These are phyloP conservation scores for Pocillopora meandrina DNA, from an alignment of 92 coral and sea anemone genomes.

Conservation along the genomic window DNA sequence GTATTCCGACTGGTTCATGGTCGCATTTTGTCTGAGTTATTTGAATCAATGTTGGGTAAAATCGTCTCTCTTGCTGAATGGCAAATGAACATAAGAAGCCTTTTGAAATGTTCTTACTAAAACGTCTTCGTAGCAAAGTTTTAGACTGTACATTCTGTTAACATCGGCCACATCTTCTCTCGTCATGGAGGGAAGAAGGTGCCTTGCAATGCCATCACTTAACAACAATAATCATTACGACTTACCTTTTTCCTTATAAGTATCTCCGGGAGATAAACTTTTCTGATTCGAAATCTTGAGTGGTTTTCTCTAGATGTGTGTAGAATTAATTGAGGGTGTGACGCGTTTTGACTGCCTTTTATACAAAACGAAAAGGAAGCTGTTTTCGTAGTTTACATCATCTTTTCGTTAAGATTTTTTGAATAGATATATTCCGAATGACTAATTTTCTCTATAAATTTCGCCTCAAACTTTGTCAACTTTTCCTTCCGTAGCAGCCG, in stretches of 20 bases:
- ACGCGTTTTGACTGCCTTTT: conserved; percentile 5
- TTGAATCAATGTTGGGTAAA: too few species aligned
- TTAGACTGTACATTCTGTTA: too few species aligned
- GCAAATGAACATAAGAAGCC: too few species aligned
- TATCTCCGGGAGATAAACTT: background rate
- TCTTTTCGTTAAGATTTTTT: background rate
- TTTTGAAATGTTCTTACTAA: too few species aligned
- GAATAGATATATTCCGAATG: background rate
- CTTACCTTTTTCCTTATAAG: conserved; percentile 1
- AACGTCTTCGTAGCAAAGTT: too few species aligned
- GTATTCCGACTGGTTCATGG: too few species aligned
- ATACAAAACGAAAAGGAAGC: conserved; percentile 8
- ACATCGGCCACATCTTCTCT: too few species aligned
- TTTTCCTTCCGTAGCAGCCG: background rate
- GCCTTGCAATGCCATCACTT: background rate
- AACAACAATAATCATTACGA: background rate
- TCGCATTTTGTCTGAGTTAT: too few species aligned
- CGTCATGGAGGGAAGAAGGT: too few species aligned
- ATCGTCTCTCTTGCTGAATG: too few species aligned
- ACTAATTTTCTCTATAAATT: background rate
- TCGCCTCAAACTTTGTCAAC: background rate
- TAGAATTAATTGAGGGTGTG: background rate
- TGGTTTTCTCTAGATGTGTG: background rate
- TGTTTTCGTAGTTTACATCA: background rate
- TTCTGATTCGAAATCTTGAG: background rate